phyloP scores from a whole-genome alignment of 2,113 vertebrate species.

The Nycticorax nycticorax region DNA sequence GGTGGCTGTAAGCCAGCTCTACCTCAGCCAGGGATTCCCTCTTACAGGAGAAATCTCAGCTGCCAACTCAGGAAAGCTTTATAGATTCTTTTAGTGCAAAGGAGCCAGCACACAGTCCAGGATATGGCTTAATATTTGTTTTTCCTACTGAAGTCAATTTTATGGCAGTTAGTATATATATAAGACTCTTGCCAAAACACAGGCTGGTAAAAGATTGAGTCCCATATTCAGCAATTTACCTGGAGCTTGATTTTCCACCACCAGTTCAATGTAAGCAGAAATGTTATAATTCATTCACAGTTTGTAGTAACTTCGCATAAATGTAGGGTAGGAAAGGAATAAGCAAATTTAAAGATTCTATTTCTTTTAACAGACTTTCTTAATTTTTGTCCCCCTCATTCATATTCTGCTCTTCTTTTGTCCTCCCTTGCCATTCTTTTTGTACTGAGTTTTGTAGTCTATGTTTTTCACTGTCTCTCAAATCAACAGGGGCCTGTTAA shows the following conservation, averaged over 20 bases:
- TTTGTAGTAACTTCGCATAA: neutral
- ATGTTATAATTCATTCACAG: neutral
- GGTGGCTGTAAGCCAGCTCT: neutral
- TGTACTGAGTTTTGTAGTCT: neutral
- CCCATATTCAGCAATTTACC: neutral
- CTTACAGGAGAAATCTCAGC: neutral
- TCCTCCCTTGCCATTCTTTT: neutral
- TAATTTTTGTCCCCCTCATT: neutral
- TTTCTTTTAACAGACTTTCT: neutral
- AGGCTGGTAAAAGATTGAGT: neutral
- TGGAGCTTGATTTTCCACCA: neutral
- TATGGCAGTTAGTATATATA: neutral
- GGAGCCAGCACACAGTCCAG: neutral
- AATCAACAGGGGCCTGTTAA: neutral
- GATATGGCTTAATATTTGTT: neutral
- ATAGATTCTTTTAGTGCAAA: neutral
- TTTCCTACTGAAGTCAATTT: neutral
- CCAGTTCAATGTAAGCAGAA: neutral
- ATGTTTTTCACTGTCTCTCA: neutral
- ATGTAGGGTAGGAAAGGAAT: neutral
- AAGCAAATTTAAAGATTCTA: neutral
- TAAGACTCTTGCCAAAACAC: neutral
- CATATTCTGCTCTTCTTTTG: neutral
- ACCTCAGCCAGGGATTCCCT: constrained; percentile 12
- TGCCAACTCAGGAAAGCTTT: neutral